These are phyloP conservation scores for Coranthus polyacanthus DNA, from an alignment of 2,797 vertebrate genomes.

Conservation along the genomic window DNA sequence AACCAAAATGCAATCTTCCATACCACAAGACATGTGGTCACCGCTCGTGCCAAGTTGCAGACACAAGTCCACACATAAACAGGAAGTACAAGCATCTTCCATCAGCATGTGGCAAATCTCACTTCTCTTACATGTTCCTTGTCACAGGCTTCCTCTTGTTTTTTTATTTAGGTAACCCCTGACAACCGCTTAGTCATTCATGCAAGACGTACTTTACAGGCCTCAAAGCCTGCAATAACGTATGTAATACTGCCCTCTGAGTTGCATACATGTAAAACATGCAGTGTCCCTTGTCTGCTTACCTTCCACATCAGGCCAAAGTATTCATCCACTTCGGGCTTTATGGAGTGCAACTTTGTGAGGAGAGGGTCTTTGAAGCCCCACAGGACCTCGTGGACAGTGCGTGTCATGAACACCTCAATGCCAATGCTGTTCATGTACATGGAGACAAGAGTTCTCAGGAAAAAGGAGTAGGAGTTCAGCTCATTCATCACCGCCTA, in stretches of 20 bases:
- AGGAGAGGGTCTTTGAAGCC: constrained; percentile 88
- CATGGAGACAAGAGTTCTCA: constrained; percentile 75
- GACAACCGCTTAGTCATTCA: background rate
- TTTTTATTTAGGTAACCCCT: constrained; percentile 20
- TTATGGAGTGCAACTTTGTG: constrained; percentile 75
- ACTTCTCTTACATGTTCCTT: constrained; percentile 34
- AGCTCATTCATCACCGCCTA: constrained; percentile 86
- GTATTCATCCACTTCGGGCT: constrained; percentile 83
- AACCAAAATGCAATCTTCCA: background rate
- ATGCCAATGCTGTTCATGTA: constrained; percentile 73
- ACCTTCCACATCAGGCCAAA: constrained; percentile 91
- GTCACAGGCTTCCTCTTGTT: constrained; percentile 5
- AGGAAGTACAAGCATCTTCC: constrained; percentile 50
- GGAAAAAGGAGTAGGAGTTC: constrained; percentile 79
- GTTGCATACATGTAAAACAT: background rate
- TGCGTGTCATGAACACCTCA: constrained; percentile 80
- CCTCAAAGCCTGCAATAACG: background rate
- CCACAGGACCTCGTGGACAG: constrained; percentile 86
- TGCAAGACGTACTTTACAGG: background rate
- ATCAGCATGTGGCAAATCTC: constrained; percentile 55
- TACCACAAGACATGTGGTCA: constrained; percentile 29
- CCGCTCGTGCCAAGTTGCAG: background rate
- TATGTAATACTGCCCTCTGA: background rate
- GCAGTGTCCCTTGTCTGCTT: constrained; percentile 15
- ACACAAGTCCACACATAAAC: constrained; percentile 6